Evolutionary conservation across 2,113 vertebrate species (phyloP), one percentile per base, ranked within the genome.

Genomic region (Australoheros scitulus): DNA sequence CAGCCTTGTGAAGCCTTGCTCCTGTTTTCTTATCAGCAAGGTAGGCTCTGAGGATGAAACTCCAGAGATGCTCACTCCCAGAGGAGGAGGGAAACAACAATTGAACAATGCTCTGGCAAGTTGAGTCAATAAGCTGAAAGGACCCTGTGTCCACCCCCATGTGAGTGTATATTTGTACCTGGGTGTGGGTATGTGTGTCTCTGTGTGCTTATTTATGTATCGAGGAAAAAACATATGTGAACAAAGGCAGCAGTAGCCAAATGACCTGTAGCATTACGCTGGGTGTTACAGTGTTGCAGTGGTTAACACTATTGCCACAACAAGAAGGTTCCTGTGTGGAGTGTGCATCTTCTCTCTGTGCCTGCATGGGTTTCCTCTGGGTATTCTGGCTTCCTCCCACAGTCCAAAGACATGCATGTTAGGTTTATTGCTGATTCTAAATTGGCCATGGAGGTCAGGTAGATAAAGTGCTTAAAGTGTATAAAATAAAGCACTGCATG

Each of bases 21-120:
- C 81, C 24, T 58, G 57, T 68, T 34, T 85, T 89, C 36, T 84
- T 86, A 82, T 87, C 85, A 85, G 82, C 65, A 61, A 3, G 77
- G 64, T 55, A 24, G 75, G 58, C 57, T 78, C 64, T 59, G 57
- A 87, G 80, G 70, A 82, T 52, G 14, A 72, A 86, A 79, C 85
- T 86, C 79, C 6, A 15, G 74, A 88, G 81, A 76, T 20, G 15
- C 26, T 75, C 7, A n/a, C 17, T 75, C 65, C 79, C 87, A 64
- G 38, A 41, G 76, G 80, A 56, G 79, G 20, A 70, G 34, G 38
- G 60, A 22, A 75, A 83, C 83, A 84, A 82, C 82, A 84, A 89
- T 59, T 61, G 75, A 65, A 83, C 87, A 84, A 83, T 55, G 47
- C 61, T 72, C 60, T 60, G 76, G 82, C 79, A 82, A 65, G 77